These are phyloP conservation scores for Agriotes lineatus DNA, from an alignment of 2,888 invertebrate genomes.

Conservation along the genomic window DNA sequence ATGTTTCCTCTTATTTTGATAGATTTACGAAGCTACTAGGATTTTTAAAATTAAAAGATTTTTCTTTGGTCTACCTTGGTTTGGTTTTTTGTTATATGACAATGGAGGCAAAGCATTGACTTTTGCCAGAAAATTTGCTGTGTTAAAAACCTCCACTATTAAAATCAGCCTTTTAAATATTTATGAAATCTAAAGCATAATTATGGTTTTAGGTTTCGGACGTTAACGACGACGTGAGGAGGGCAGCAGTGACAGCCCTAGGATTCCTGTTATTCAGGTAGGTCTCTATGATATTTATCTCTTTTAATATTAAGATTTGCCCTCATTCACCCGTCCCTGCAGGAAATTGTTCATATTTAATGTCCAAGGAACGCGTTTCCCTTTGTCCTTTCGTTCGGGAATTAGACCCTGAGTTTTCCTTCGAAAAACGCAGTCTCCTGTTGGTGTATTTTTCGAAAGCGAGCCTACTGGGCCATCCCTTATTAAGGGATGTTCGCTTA, in stretches of 20 bases:
- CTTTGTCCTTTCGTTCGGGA: neutral
- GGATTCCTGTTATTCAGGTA: slow-evolving; percentile 95
- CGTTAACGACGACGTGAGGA: slow-evolving; percentile 98
- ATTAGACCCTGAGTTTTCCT: neutral
- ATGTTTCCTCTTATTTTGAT: no score
- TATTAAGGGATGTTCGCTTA: slow-evolving; percentile 8
- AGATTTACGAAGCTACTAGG: no score
- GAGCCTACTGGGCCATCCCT: neutral
- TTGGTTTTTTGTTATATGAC: no score
- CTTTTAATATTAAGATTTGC: neutral
- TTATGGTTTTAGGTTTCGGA: slow-evolving; percentile 78
- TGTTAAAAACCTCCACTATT: no score
- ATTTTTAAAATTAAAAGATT: no score
- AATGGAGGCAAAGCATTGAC: no score
- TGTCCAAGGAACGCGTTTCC: neutral
- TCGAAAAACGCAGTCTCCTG: neutral
- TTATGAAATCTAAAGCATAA: neutral
- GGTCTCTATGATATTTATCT: neutral
- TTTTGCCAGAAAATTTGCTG: no score
- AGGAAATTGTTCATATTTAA: neutral
- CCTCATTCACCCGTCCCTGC: neutral
- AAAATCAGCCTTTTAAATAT: no score
- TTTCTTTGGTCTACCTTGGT: no score
- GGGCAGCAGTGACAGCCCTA: slow-evolving; percentile 98
- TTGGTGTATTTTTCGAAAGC: neutral